Percentiles rank a stretch among this genome's conserved stretches.
These are phyloP conservation scores for Limnephilus marmoratus DNA, from an alignment of 2,888 invertebrate genomes.

Conservation along the genomic window DNA sequence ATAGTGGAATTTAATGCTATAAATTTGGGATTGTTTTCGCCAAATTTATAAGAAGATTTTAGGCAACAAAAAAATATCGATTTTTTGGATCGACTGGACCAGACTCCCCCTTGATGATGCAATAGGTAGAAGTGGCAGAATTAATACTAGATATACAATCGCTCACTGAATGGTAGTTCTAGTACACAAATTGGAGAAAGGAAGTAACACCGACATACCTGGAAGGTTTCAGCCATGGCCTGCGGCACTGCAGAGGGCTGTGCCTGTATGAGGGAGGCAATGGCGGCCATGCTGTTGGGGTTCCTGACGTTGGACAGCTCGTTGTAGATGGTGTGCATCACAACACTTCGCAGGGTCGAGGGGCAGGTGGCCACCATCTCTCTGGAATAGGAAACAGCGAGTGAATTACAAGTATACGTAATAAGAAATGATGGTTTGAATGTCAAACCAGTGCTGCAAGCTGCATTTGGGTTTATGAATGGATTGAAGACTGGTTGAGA, in stretches of 20 bases:
- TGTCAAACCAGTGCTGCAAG: too few species aligned
- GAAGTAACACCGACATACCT: slow-evolving; percentile 71
- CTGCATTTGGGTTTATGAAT: too few species aligned
- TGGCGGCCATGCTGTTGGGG: slow-evolving; percentile 95
- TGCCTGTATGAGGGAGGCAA: slow-evolving; percentile 92
- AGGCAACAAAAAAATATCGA: too few species aligned
- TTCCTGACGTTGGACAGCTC: slow-evolving; percentile 94
- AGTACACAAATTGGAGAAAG: background rate
- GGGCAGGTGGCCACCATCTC: slow-evolving; percentile 92
- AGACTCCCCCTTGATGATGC: too few species aligned
- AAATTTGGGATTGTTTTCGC: too few species aligned
- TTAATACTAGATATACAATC: background rate
- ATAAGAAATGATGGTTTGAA: background rate
- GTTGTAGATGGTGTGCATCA: slow-evolving; percentile 96
- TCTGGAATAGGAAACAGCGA: slow-evolving; percentile 72
- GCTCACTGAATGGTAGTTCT: too few species aligned
- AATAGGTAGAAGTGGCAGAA: too few species aligned
- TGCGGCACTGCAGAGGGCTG: slow-evolving; percentile 89
- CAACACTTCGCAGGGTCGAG: slow-evolving; percentile 88
- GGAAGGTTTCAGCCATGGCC: slow-evolving; percentile 89
- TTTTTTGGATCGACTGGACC: too few species aligned
- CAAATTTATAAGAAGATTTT: too few species aligned
- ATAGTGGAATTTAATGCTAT: too few species aligned
- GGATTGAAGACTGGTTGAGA: too few species aligned
- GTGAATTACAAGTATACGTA: background rate